Conservation (phyloP, 2,797 vertebrate species). For the Tauraco hartlaubi region DNA sequence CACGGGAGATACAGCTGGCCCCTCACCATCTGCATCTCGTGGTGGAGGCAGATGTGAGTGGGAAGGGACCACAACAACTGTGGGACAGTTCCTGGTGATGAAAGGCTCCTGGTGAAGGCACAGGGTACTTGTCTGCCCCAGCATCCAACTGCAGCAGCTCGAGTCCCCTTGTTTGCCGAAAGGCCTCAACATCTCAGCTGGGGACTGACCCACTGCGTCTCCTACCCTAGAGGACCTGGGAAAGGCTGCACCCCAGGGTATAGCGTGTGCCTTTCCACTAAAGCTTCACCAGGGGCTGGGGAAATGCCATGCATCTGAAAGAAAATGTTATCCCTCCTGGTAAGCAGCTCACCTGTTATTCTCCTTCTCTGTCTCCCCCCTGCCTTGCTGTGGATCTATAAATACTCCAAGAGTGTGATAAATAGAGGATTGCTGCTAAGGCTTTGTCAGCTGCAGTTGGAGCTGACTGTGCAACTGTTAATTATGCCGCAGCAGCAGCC, state of each 20-base stretch:
- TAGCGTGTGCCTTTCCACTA: accelerated
- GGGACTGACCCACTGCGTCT: accelerated
- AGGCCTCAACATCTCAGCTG: neutral
- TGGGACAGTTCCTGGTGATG: neutral
- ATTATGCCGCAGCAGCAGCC: conserved; percentile 30
- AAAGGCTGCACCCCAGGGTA: neutral
- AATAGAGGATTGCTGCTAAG: conserved; percentile 23
- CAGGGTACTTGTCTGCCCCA: neutral
- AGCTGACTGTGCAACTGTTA: conserved; percentile 55
- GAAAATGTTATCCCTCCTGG: neutral
- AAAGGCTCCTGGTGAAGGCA: neutral
- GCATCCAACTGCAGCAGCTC: neutral
- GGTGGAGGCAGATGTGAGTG: neutral
- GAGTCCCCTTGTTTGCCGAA: accelerated
- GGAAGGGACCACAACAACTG: neutral
- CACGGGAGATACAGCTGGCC: neutral
- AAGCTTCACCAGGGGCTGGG: neutral
- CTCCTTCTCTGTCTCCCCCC: neutral
- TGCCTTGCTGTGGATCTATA: conserved; percentile 27
- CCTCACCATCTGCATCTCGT: neutral
- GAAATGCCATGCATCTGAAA: neutral
- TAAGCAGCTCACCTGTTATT: neutral
- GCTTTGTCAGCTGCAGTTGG: conserved; percentile 19
- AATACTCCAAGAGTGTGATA: neutral
- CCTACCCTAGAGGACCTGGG: neutral